Conservation (phyloP, 30 jellyfish, hydroid and myxozoan species). For the Catostylus mosaicus region DNA sequence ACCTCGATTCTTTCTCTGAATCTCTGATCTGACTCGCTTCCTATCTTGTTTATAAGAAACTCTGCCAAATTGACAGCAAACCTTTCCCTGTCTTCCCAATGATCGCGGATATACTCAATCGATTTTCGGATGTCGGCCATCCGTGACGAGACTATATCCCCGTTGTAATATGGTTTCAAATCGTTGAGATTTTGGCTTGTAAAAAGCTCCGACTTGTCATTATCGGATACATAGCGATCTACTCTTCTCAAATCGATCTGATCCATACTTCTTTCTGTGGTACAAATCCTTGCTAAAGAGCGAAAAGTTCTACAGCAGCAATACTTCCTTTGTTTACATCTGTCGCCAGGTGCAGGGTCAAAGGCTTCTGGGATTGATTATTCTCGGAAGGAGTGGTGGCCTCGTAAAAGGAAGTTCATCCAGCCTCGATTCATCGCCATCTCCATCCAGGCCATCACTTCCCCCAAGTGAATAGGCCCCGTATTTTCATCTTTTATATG, state of each 20-base stretch:
- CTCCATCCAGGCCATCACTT: no score
- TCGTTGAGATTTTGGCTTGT: slow-evolving; percentile 66
- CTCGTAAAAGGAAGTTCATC: no score
- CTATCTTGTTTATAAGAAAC: slow-evolving; percentile 24
- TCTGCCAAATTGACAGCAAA: slow-evolving; percentile 56
- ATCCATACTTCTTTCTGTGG: no score
- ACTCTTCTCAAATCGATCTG: slow-evolving; percentile 42
- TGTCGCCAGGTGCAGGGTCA: neutral
- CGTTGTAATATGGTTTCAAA: slow-evolving; percentile 78
- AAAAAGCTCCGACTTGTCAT: slow-evolving; percentile 51
- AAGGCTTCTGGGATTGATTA: neutral
- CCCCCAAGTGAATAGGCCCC: no score
- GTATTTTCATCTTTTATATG: no score
- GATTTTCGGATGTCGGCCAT: slow-evolving; percentile 82
- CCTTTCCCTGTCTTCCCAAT: slow-evolving; percentile 75
- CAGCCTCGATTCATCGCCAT: no score
- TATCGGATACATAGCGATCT: slow-evolving; percentile 57
- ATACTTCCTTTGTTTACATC: neutral
- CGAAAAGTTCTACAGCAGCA: neutral
- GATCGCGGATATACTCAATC: slow-evolving; percentile 53
- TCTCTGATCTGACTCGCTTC: slow-evolving; percentile 21
- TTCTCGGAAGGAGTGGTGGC: slow-evolving; percentile 13
- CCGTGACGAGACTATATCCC: slow-evolving; percentile 74
- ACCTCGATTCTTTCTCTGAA: slow-evolving; percentile 44
- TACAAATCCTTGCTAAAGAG: slow-evolving; percentile 4